Evolutionary conservation across 2,113 vertebrate species (phyloP).

Genomic region (Channa maculata): DNA sequence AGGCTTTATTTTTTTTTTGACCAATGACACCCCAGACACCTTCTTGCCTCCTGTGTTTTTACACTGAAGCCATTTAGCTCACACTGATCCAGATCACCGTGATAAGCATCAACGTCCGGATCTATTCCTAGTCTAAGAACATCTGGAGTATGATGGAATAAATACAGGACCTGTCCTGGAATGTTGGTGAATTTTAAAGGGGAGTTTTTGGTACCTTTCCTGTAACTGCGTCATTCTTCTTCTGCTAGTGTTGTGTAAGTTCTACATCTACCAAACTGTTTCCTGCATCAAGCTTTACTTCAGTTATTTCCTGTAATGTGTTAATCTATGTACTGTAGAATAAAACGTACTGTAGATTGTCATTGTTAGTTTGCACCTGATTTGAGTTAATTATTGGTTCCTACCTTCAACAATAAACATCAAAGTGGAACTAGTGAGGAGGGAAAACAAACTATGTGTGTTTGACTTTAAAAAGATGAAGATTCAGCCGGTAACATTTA

Average conservation of each 20-base stretch:
- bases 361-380: too few species aligned
- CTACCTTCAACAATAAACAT: too few species aligned
- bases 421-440: too few species aligned
- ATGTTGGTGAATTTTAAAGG: conserved; percentile 12
- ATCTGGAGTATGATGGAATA: not conserved
- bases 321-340: too few species aligned
- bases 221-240: not conserved
- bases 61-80: conserved; percentile 18
- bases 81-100: conserved; percentile 18
- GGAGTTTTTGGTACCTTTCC: not conserved
- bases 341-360: too few species aligned
- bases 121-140: not conserved
- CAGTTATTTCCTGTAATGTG: too few species aligned
- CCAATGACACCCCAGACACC: conserved; percentile 36
- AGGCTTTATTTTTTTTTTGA: conserved; percentile 46
- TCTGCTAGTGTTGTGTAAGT: not conserved
- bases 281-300: too few species aligned
- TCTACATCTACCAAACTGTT: not conserved
- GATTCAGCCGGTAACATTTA: too few species aligned
- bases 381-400: too few species aligned
- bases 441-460: too few species aligned
- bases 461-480: too few species aligned
- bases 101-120: not conserved
- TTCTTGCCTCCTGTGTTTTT: conserved; percentile 26
- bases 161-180: not conserved